Evolutionary conservation across 2,888 invertebrate species (phyloP).

Genomic region (Ptilodon capucinus): DNA sequence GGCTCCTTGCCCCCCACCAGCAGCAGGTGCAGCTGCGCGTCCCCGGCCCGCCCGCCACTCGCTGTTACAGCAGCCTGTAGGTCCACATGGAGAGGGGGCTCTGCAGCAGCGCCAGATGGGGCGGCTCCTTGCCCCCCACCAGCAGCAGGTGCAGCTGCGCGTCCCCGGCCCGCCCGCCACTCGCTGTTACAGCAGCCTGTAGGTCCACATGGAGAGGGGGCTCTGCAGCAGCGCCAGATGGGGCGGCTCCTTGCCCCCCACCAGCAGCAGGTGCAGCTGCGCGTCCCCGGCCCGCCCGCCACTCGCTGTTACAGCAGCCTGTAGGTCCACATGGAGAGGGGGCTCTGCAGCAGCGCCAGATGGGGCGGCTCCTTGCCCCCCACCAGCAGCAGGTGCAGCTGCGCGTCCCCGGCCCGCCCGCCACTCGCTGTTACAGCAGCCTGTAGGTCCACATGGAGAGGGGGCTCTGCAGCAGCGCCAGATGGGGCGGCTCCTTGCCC

Average conservation of each 20-base stretch:
- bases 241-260: slow-evolving; percentile 91
- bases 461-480: slow-evolving; percentile 88
- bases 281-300: slow-evolving; percentile 45
- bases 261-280: slow-evolving; percentile 69
- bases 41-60: slow-evolving; percentile 49
- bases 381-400: slow-evolving; percentile 76
- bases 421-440: too few species aligned
- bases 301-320: too few species aligned
- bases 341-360: slow-evolving; percentile 88
- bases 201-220: slow-evolving; percentile 91
- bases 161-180: slow-evolving; percentile 47
- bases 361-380: slow-evolving; percentile 92
- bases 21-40: slow-evolving; percentile 51
- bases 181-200: too few species aligned
- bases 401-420: slow-evolving; percentile 46
- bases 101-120: slow-evolving; percentile 89
- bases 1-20: slow-evolving; percentile 91
- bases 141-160: slow-evolving; percentile 66
- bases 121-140: slow-evolving; percentile 91
- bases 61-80: too few species aligned
- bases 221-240: slow-evolving; percentile 89
- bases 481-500: slow-evolving; percentile 90
- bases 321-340: slow-evolving; percentile 91
- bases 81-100: slow-evolving; percentile 91
- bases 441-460: slow-evolving; percentile 91